Evolutionary conservation across 2,888 invertebrate genomes (phyloP).

Genomic region (Malachius bipustulatus): DNA sequence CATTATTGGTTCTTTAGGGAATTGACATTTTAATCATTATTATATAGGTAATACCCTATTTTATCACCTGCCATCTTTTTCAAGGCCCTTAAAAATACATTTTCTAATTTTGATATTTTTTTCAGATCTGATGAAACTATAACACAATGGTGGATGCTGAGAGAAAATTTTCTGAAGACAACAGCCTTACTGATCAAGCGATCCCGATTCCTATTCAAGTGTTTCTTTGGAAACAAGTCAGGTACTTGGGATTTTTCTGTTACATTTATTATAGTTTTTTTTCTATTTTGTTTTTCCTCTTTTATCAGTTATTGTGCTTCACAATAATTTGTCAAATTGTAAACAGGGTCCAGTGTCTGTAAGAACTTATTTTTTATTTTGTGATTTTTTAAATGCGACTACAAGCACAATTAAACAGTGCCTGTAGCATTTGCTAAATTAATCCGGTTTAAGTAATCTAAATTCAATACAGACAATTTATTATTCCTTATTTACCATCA

Average conservation of each 20-base stretch:
- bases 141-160: constrained; percentile 6
- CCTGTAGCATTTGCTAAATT: too few species aligned
- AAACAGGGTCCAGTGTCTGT: too few species aligned
- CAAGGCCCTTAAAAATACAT: not conserved
- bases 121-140: not conserved
- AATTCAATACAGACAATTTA: too few species aligned
- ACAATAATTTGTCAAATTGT: not conserved
- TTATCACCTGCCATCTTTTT: not conserved
- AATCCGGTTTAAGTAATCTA: too few species aligned
- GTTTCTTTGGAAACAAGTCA: constrained; percentile 93
- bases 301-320: not conserved
- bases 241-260: constrained; percentile 39
- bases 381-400: too few species aligned
- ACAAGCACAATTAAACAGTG: too few species aligned
- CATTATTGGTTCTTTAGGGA: too few species aligned
- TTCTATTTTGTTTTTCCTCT: not conserved
- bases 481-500: too few species aligned
- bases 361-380: too few species aligned
- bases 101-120: not conserved
- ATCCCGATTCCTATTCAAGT: constrained; percentile 93
- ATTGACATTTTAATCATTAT: too few species aligned
- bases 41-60: not conserved
- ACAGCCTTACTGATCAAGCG: constrained; percentile 58
- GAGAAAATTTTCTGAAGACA: constrained; percentile 38
- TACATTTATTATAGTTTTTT: not conserved